phyloP scores from a whole-genome alignment of 30 jellyfish, hydroid and myxozoan genomes.

The Nemopilema nomurai region DNA sequence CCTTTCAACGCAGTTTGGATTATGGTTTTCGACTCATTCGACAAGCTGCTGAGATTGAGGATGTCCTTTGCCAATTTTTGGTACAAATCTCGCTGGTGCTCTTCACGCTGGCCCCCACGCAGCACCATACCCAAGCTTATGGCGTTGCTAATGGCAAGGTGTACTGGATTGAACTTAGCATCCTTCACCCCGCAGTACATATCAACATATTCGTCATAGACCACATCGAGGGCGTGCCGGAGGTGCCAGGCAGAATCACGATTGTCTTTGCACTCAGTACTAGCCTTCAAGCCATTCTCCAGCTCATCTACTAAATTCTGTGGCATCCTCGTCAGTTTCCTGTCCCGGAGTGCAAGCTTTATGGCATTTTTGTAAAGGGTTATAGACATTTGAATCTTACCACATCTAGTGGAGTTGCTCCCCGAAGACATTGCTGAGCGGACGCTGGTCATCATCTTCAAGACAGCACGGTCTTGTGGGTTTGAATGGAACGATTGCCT shows the following conservation, averaged over 20 bases:
- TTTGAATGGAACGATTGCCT: conserved; percentile 61
- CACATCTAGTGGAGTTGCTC: conserved; percentile 29
- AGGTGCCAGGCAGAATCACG: conserved; percentile 64
- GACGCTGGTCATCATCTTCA: conserved; percentile 62
- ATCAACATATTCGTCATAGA: conserved; percentile 72
- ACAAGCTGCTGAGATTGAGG: conserved; percentile 2
- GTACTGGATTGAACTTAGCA: conserved; percentile 61
- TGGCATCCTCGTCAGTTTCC: conserved; percentile 42
- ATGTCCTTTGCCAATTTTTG: conserved; percentile 24
- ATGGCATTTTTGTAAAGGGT: conserved; percentile 52
- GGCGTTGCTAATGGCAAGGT: conserved; percentile 52
- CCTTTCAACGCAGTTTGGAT: conserved; percentile 16
- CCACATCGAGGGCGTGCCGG: conserved; percentile 59
- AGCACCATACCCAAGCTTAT: conserved; percentile 45
- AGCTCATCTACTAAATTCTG: conserved; percentile 30
- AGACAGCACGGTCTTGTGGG: conserved; percentile 67
- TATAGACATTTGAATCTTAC: conserved; percentile 30
- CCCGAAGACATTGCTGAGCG: conserved; percentile 48
- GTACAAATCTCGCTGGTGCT: conserved; percentile 24
- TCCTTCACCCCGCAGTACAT: conserved; percentile 63
- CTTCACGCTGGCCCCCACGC: conserved; percentile 13
- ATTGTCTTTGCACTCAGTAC: conserved; percentile 15
- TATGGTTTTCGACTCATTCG: conserved; percentile 20
- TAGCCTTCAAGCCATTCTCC: conserved; percentile 31
- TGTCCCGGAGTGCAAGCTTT: conserved; percentile 38